Evolutionary conservation across 2,113 vertebrate species (phyloP).

Genomic region (Tyto alba): DNA sequence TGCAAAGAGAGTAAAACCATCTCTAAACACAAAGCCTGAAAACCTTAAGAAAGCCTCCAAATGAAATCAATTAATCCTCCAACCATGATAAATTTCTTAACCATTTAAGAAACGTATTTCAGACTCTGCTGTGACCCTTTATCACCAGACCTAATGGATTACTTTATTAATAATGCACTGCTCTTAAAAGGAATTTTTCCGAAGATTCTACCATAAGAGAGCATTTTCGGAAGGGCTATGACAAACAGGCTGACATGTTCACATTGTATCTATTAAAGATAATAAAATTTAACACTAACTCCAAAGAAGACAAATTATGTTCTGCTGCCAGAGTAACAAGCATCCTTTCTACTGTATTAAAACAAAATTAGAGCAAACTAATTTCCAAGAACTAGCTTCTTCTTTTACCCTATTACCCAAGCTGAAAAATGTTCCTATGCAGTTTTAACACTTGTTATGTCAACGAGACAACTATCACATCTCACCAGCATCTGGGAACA

Average conservation of each 20-base stretch:
- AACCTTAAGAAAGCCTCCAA: conserved; percentile 72
- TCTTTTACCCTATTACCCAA: background rate
- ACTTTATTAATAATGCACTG: conserved; percentile 85
- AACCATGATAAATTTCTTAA: conserved; percentile 77
- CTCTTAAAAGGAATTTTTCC: conserved; percentile 75
- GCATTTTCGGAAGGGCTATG: conserved; percentile 71
- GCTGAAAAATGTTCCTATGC: background rate
- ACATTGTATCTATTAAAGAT: conserved; percentile 70
- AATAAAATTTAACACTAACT: conserved; percentile 72
- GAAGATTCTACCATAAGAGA: conserved; percentile 74
- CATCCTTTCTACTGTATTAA: conserved; percentile 32
- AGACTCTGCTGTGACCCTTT: conserved; percentile 75
- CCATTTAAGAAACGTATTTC: conserved; percentile 76
- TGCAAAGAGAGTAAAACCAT: conserved; percentile 42
- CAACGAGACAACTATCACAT: background rate
- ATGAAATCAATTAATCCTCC: conserved; percentile 83
- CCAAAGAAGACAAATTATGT: conserved; percentile 28
- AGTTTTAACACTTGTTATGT: background rate
- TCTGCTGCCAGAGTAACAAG: conserved; percentile 1
- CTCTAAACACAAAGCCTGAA: conserved; percentile 63
- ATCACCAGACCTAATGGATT: conserved; percentile 80
- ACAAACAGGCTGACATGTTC: conserved; percentile 75
- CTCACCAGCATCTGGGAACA: background rate
- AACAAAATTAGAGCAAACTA: conserved; percentile 26
- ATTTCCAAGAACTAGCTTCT: background rate